Evolutionary conservation across 2,797 vertebrate species (phyloP).

Genomic region (Myiothlypis chrysogaster): DNA sequence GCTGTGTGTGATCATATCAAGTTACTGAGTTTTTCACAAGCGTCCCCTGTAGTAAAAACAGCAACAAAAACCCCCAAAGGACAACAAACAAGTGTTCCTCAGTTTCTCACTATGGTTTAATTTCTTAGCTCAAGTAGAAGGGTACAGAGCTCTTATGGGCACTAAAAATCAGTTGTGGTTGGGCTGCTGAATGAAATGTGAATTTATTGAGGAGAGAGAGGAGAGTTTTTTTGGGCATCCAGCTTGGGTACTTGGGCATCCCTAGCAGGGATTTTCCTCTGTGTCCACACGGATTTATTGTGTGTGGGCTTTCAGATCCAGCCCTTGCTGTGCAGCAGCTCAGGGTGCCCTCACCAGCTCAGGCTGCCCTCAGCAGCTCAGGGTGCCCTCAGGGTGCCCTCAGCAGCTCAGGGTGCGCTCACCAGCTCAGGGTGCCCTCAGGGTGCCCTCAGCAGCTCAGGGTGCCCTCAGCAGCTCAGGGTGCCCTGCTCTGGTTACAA

Average conservation of each 20-base stretch:
- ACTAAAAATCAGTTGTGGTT: neutral
- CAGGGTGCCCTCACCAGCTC: neutral
- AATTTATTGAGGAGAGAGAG: neutral
- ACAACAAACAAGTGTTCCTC: neutral
- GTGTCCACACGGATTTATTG: neutral
- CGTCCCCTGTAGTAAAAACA: neutral
- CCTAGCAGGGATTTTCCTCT: neutral
- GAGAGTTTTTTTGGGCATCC: neutral
- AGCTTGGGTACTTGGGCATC: neutral
- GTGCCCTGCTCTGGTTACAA: neutral
- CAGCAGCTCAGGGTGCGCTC: too few species aligned
- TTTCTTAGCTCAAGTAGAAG: neutral
- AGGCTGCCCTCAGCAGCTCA: neutral
- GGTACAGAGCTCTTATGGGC: neutral
- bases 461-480: neutral
- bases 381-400: neutral
- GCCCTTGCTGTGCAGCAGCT: neutral
- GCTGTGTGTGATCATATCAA: fast-evolving
- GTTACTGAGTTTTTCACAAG: neutral
- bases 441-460: too few species aligned
- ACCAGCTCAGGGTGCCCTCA: neutral
- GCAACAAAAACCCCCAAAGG: neutral
- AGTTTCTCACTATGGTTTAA: neutral
- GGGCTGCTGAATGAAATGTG: neutral
- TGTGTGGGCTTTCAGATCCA: neutral